These are phyloP conservation scores for Thymelicus lineola DNA, from an alignment of 2,888 invertebrate species.

Conservation along the genomic window DNA sequence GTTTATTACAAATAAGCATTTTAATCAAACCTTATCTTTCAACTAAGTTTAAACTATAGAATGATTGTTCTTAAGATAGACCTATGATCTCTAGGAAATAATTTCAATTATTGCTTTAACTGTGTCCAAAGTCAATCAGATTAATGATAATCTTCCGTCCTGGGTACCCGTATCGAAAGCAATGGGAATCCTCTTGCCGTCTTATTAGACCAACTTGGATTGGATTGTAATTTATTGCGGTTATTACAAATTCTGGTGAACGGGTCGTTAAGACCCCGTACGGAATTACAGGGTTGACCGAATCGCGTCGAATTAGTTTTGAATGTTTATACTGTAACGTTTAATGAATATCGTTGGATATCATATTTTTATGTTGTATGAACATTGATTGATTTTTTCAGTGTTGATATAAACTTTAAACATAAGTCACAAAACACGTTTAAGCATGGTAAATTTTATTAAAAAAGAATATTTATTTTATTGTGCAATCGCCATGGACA, in stretches of 20 bases:
- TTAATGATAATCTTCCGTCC: conserved; percentile 63
- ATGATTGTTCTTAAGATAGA: conserved; percentile 41
- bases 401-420: no score
- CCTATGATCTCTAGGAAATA: conserved; percentile 43
- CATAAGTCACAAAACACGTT: no score
- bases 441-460: no score
- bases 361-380: background rate
- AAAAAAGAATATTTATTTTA: no score
- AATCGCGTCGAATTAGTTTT: conserved; percentile 61
- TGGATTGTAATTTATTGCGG: conserved; percentile 75
- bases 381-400: no score
- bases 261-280: conserved; percentile 54
- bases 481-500: no score
- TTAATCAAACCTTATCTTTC: background rate
- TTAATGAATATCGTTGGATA: conserved; percentile 5
- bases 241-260: conserved; percentile 66
- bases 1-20: no score
- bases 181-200: conserved; percentile 59
- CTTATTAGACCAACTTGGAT: conserved; percentile 73
- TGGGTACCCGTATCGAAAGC: conserved; percentile 46
- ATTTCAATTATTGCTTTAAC: conserved; percentile 49
- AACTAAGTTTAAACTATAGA: conserved; percentile 23
- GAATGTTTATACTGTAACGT: conserved; percentile 48
- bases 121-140: conserved; percentile 64
- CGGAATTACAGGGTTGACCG: conserved; percentile 56